Percentiles rank a stretch among this genome's conserved stretches.
These are phyloP conservation scores for Parasteatoda tepidariorum DNA, from an alignment of 1,140 invertebrate species.

Conservation along the genomic window DNA sequence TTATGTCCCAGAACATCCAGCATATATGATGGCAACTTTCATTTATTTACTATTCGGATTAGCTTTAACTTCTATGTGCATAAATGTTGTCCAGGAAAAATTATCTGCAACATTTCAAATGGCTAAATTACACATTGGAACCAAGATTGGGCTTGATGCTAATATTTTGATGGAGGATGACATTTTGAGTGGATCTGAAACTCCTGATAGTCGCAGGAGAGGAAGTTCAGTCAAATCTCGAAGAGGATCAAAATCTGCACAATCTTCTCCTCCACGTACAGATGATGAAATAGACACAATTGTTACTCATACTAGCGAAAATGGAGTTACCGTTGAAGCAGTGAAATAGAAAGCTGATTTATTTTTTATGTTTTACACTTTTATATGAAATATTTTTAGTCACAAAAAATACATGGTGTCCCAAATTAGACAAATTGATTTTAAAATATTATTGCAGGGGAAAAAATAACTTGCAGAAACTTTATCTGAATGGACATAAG, in stretches of 20 bases:
- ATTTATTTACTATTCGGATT: constrained; percentile 94
- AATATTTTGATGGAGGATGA: constrained; percentile 72
- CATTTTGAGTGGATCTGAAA: constrained; percentile 4
- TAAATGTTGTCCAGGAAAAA: constrained; percentile 92
- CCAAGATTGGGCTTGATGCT: constrained; percentile 83
- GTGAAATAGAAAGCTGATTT: not conserved
- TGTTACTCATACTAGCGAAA: constrained; percentile 22
- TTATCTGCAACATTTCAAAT: constrained; percentile 85
- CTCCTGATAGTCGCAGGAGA: constrained; percentile 33
- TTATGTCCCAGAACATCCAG: constrained; percentile 85
- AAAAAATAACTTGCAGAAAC: too few species aligned
- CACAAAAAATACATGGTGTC: too few species aligned
- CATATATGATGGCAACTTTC: constrained; percentile 92
- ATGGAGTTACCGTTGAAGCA: constrained; percentile 21
- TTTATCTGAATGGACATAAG: too few species aligned
- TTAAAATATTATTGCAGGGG: too few species aligned
- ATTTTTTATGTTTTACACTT: too few species aligned
- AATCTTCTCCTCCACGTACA: constrained; percentile 19
- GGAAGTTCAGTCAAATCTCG: constrained; percentile 44
- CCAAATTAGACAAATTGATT: too few species aligned
- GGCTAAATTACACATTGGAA: constrained; percentile 85
- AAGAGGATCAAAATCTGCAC: constrained; percentile 47
- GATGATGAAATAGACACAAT: not conserved
- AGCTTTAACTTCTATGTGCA: constrained; percentile 95
- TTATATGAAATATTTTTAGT: too few species aligned